Conservation (phyloP, 1,140 invertebrate genomes). For the Sinonovacula constricta region DNA sequence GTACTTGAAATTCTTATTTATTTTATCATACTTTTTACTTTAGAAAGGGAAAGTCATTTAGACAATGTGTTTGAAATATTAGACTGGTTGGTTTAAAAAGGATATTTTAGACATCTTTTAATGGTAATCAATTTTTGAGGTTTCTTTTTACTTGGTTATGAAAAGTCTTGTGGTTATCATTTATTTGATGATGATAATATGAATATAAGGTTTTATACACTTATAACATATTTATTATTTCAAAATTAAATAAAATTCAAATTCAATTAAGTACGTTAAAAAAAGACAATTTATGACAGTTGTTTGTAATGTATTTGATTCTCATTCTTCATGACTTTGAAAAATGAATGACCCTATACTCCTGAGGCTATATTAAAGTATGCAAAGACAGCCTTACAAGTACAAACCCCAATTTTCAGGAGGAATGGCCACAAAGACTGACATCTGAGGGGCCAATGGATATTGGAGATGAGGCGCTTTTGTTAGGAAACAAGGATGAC, state of each 20-base stretch:
- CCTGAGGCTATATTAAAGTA: not conserved
- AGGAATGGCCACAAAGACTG: conserved; percentile 63
- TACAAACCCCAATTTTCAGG: conserved; percentile 41
- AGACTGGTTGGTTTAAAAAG: not conserved
- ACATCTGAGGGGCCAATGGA: conserved; percentile 63
- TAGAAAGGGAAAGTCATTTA: too few species aligned
- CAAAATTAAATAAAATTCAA: not conserved
- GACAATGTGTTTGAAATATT: not conserved
- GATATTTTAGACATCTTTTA: conserved; percentile 7
- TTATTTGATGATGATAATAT: too few species aligned
- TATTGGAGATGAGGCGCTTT: conserved; percentile 56
- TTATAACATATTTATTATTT: too few species aligned
- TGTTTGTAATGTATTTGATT: not conserved
- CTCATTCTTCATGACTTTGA: not conserved
- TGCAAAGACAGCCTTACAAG: not conserved
- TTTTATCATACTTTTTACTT: too few species aligned
- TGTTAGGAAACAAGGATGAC: conserved; percentile 63
- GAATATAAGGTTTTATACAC: too few species aligned
- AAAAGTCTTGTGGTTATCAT: too few species aligned
- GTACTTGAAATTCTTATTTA: conserved; percentile 49
- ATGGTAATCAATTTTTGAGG: not conserved
- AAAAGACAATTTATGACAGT: not conserved
- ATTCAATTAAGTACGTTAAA: not conserved
- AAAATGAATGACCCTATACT: not conserved
- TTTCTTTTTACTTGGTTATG: too few species aligned